Evolutionary conservation across 2,113 vertebrate genomes (phyloP), one percentile per base, ranked within the genome.

Genomic region (Ophiodon elongatus): DNA sequence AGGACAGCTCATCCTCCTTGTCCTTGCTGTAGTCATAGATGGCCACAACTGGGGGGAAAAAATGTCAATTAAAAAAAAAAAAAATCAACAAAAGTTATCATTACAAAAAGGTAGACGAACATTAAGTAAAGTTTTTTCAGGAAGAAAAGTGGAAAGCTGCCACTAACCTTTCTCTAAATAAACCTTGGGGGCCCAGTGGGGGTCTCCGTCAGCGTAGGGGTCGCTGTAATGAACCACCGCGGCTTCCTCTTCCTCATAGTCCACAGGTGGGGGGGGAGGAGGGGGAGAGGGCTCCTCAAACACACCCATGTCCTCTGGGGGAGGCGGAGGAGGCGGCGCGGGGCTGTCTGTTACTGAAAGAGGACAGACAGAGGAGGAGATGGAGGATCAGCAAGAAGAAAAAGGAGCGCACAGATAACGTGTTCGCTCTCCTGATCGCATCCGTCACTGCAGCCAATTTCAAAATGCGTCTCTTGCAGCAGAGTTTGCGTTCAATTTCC

Each of bases 1-100:
- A 99, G 0, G 98, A 99, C 88, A 99, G 96, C 96, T 99, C 98
- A 3, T 99, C 98, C 3, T 99, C 98, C 92, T 99, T 99, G 96
- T 99, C 98, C 94, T 99, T 99, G 90, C 94, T 90, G 93, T 99
- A 99, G 94, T 99, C 98, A 63, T 99, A 99, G 95, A 99, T 99
- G 93, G 98, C 98, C 94, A 99, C 98, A 84, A 99, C 98, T 99
- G 76, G 3, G 35, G 54, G 47, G 8, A 1, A 8, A 52, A n/a
- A n/a, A n/a, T n/a, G n/a, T n/a, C n/a, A n/a, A n/a, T n/a, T n/a
- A n/a, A 13, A 41, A 11, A 39, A 77, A 4, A 4, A 76, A 41
- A 0, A 21, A 14, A 76, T 0, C 57, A 54, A 3, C 27, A 0
- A 31, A 57, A 50, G 29, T 4, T 0, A 41, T 33, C 13, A 14